These are phyloP conservation scores for Clarias batrachus DNA, from an alignment of 2,113 vertebrate genomes.

Conservation along the genomic window DNA sequence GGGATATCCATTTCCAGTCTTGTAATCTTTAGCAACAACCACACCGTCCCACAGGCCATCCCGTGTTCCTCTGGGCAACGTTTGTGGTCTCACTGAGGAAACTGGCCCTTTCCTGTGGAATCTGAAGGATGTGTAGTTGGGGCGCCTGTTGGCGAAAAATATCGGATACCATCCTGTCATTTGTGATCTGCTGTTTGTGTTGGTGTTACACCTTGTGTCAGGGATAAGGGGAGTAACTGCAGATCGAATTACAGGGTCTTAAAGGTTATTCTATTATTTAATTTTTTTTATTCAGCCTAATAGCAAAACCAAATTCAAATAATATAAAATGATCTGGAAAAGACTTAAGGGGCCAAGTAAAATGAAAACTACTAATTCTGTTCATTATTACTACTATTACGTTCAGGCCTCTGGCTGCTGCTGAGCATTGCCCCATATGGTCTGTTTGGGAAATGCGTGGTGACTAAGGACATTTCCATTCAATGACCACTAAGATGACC, in stretches of 20 bases:
- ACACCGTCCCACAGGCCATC: conserved; percentile 1
- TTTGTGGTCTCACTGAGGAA: conserved; percentile 77
- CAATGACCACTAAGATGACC: no score
- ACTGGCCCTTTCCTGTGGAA: conserved; percentile 71
- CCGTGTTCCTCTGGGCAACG: conserved; percentile 45
- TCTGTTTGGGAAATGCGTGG: no score
- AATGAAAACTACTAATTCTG: not conserved
- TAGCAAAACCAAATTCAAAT: not conserved
- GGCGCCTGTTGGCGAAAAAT: conserved; percentile 46
- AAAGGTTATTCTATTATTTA: not conserved
- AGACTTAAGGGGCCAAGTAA: not conserved
- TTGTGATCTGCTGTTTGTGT: conserved; percentile 61
- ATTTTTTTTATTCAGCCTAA: not conserved
- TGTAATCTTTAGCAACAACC: conserved; percentile 11
- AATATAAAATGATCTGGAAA: not conserved
- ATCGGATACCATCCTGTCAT: conserved; percentile 21
- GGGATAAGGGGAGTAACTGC: conserved; percentile 48
- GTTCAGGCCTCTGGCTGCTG: no score
- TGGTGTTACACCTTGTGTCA: conserved; percentile 61
- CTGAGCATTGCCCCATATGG: no score
- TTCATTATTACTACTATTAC: not conserved
- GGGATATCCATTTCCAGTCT: not conserved
- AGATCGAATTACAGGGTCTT: not conserved
- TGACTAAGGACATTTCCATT: no score
- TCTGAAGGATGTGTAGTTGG: conserved; percentile 62